Conservation (phyloP, 1,140 invertebrate species). For the Hyles euphorbiae region DNA sequence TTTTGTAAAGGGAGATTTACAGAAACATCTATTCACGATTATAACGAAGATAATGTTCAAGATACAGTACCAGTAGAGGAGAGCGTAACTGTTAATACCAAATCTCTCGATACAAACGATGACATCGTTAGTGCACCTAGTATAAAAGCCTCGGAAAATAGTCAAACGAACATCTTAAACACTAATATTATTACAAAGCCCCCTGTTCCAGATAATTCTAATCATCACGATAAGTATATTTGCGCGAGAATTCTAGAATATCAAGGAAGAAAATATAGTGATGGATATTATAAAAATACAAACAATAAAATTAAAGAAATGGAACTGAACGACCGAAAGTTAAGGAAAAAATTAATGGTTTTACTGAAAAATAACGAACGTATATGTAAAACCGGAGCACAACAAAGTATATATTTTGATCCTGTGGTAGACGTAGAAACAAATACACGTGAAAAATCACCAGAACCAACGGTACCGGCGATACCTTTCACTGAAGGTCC, state of each 20-base stretch:
- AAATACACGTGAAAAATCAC: too few species aligned
- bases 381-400: background rate
- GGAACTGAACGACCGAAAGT: slow-evolving; percentile 49
- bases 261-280: slow-evolving; percentile 41
- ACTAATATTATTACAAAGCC: too few species aligned
- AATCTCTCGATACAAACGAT: background rate
- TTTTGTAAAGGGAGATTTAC: slow-evolving; percentile 64
- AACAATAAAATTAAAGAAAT: slow-evolving; percentile 52
- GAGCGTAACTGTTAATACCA: background rate
- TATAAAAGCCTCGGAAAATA: too few species aligned
- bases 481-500: background rate
- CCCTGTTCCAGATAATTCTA: too few species aligned
- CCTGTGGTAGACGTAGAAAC: too few species aligned
- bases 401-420: too few species aligned
- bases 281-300: slow-evolving; percentile 40
- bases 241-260: slow-evolving; percentile 41
- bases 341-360: slow-evolving; percentile 37
- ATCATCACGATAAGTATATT: slow-evolving; percentile 3
- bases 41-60: background rate
- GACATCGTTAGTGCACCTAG: background rate
- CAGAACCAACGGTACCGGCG: too few species aligned
- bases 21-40: slow-evolving; percentile 15
- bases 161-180: too few species aligned
- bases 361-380: slow-evolving; percentile 21
- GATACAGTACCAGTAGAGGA: too few species aligned